These are phyloP conservation scores for Felis chaus DNA, from an alignment of 2,113 vertebrate species.

Conservation along the genomic window DNA sequence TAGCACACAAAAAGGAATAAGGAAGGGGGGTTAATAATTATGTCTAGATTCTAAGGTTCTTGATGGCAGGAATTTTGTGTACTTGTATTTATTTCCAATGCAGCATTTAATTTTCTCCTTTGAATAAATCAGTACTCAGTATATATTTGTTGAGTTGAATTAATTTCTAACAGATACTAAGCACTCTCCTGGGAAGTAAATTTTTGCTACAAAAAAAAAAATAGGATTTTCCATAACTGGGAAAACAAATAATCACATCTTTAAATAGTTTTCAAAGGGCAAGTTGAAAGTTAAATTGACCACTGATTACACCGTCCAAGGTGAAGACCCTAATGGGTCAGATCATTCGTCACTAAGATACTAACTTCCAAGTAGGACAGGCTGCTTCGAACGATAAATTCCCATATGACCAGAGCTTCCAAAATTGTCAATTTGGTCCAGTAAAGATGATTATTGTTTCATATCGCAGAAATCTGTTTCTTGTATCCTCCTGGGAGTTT, in stretches of 20 bases:
- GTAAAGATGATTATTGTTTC: slow-evolving; percentile 28
- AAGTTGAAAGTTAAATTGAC: background rate
- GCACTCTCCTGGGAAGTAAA: slow-evolving; percentile 31
- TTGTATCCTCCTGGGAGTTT: background rate
- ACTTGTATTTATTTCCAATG: slow-evolving; percentile 22
- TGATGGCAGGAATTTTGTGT: background rate
- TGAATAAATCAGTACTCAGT: background rate
- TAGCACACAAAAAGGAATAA: slow-evolving; percentile 17
- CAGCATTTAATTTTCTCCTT: background rate
- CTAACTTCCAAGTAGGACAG: slow-evolving; percentile 5
- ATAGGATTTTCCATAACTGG: background rate
- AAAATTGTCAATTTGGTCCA: background rate
- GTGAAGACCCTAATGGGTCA: background rate
- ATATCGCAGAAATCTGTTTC: slow-evolving; percentile 41
- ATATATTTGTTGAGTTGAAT: slow-evolving; percentile 2
- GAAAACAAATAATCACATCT: slow-evolving; percentile 3
- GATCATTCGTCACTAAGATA: background rate
- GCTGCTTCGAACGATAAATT: slow-evolving; percentile 12
- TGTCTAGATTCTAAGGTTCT: background rate
- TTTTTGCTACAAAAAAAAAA: background rate
- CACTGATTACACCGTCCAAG: background rate
- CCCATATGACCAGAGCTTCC: background rate
- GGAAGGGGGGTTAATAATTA: background rate
- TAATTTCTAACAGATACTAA: slow-evolving; percentile 24
- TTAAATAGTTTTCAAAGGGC: slow-evolving; percentile 46